Percentiles rank a stretch among this genome's conserved stretches.
Conservation (phyloP, 1,140 invertebrate species). For the Bemisia tabaci region DNA sequence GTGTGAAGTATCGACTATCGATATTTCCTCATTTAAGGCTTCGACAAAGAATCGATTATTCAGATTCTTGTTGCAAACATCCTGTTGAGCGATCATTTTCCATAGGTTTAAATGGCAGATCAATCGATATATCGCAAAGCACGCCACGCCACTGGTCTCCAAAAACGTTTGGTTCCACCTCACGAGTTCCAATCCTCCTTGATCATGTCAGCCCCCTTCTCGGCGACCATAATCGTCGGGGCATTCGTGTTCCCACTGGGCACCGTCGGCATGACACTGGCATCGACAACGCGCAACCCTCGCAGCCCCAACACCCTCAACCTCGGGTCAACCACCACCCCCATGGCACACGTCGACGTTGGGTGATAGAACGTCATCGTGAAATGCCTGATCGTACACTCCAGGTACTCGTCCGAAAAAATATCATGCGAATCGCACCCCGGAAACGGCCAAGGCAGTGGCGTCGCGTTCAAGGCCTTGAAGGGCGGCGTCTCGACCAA, state of each 20-base stretch:
- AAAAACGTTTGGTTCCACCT: too few species aligned
- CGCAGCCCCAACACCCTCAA: constrained; percentile 54
- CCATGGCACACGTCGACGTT: constrained; percentile 48
- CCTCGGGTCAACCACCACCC: constrained; percentile 59
- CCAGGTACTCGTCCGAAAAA: constrained; percentile 48
- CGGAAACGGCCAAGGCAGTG: neutral
- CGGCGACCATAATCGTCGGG: constrained; percentile 58
- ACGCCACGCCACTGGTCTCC: too few species aligned
- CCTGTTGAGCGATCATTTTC: too few species aligned
- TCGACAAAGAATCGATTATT: too few species aligned
- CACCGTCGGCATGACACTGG: constrained; percentile 62
- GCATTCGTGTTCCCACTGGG: constrained; percentile 64
- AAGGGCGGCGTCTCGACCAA: constrained; percentile 26
- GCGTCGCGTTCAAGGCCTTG: constrained; percentile 11
- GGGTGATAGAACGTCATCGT: constrained; percentile 40
- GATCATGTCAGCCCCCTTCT: constrained; percentile 64
- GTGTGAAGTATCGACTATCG: too few species aligned
- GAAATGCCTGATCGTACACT: constrained; percentile 41
- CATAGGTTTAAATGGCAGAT: too few species aligned
- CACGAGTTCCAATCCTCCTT: constrained; percentile 32
- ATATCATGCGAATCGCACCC: constrained; percentile 39
- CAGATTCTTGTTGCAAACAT: too few species aligned
- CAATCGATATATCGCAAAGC: too few species aligned
- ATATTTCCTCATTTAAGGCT: too few species aligned
- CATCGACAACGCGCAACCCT: constrained; percentile 54